Percentiles rank a stretch among this genome's conserved stretches.
Conservation (phyloP, 2,113 vertebrate species). For the Amphiprion ocellaris region DNA sequence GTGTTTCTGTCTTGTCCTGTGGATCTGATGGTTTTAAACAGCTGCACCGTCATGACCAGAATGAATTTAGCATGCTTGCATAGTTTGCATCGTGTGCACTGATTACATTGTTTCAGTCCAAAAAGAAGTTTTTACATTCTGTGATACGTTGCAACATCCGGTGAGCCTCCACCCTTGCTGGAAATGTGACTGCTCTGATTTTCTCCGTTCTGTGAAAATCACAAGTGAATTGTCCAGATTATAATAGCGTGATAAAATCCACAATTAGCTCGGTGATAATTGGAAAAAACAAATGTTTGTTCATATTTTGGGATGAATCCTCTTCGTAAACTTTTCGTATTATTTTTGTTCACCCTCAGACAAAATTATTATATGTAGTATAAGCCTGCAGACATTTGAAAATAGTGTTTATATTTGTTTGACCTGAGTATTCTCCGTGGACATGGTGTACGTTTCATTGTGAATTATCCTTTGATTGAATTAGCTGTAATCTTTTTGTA, state of each 20-base stretch:
- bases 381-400: too few relatives aligned
- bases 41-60: conserved; percentile 26
- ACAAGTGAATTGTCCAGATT: too few relatives aligned
- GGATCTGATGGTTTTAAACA: conserved; percentile 32
- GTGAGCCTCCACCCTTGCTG: too few relatives aligned
- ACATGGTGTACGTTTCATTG: not conserved
- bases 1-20: conserved; percentile 8
- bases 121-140: not conserved
- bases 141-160: too few relatives aligned
- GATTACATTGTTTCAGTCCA: too few relatives aligned
- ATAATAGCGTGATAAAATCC: too few relatives aligned
- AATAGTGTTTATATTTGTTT: not conserved
- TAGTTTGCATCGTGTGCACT: not conserved
- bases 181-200: too few relatives aligned
- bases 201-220: too few relatives aligned
- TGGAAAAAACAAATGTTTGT: too few relatives aligned
- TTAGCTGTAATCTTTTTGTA: not conserved
- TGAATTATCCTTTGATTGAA: not conserved
- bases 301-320: not conserved
- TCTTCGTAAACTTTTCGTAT: not conserved
- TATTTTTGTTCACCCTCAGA: too few relatives aligned
- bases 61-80: not conserved
- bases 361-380: too few relatives aligned
- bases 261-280: too few relatives aligned
- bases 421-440: conserved; percentile 1